Base-by-base conservation (phyloP, 2,797 vertebrate species). In the Gallinago solitaria region DNA sequence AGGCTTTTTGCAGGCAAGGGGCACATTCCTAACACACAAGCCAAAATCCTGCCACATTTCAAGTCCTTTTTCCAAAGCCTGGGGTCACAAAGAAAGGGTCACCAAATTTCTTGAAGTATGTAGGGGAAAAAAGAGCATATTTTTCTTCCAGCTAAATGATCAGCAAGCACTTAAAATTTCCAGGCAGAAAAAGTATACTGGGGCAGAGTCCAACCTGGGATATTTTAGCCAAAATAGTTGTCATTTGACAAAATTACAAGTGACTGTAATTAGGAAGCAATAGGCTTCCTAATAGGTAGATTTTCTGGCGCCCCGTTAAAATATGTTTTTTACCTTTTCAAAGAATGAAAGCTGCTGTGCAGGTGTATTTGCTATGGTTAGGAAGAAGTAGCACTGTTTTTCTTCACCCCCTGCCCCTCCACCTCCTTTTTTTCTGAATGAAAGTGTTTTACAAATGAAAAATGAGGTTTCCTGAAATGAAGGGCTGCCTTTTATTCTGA, bases 401-500 rank as follows among this genome's bases (percentile, higher is more conserved):
- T 18, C 59, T 54, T n/a, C 67, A 28, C 35, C 27, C 14, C 10
- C 18, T n/a, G 5, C n/a, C 24, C 30, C 6, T 6, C 30, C 18
- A 6, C 35, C 43, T 68, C 18, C 20, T 30, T 57, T 96, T 96
- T 94, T 92, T 90, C 78, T 86, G 82, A 95, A 95, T 94, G 95
- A 89, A 96, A 95, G 91, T 83, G 89, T 83, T 95, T 96, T 93
- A 91, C 82, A 89, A 88, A 83, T 3, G 83, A 93, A 96, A 94
- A 89, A 73, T 64, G 84, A 95, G 80, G 87, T 93, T 97, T 97
- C 96, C 79, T 90, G 94, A 97, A 96, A 97, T 95, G 90, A 97
- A 93, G 24, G 7, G 19, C 19, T 51, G 37, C 8, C 47, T 97
- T 75, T 86, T 78, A 51, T 68, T 96, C 57, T 91, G 87, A 89